Base-by-base conservation (phyloP, 2,888 invertebrate genomes). In the Allolobophora icterica region DNA sequence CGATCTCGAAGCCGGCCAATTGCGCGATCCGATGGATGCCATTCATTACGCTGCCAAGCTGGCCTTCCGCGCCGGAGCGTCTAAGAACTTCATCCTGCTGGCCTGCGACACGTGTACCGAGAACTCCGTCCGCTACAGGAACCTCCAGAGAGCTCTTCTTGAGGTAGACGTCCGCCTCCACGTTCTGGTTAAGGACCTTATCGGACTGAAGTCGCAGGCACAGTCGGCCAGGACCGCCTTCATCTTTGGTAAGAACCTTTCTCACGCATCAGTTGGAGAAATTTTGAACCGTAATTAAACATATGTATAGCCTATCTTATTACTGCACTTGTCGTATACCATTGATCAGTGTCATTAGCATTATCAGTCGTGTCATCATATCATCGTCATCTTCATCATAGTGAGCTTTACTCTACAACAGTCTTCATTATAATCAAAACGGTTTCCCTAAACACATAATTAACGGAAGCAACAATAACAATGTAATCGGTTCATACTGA, bases 21-120 rank as follows among this genome's bases (percentile, higher is more conserved):
- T 91, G 84, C 92, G 92, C 17, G 94, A 95, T 90, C 93, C 93
- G 90, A 92, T 96, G 2, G 96, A 96, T 92, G 97, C 97, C 0
- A 97, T 97, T 95, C 94, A 96, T 24, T 96, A 96, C 83, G 96
- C 97, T 0, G 94, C 97, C 30, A 95, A 96, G 0, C 84, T 92
- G 71, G 96, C 97, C 92, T 98, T 97, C 96, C 96, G 98, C 58
- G 96, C 98, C 2, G 98, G 97, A 0, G 98, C 97, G 40, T 97
- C 98, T 0, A 97, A 97, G 94, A 97, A 97, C 6, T 97, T 98
- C 92, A 96, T 98, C 92, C 96, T 98, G 87, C 94, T 98, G 94
- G 97, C 98, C 0, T 98, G 98, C 95, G 96, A 97, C 24, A 96
- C 96, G 91, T 98, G 98, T 95, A 96, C 97, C 92, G 96, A 92